A percentile compares a stretch with the other conserved stretches of the same genome.
Conservation (phyloP, 92 coral and sea anemone species). For the Montipora capitata region DNA sequence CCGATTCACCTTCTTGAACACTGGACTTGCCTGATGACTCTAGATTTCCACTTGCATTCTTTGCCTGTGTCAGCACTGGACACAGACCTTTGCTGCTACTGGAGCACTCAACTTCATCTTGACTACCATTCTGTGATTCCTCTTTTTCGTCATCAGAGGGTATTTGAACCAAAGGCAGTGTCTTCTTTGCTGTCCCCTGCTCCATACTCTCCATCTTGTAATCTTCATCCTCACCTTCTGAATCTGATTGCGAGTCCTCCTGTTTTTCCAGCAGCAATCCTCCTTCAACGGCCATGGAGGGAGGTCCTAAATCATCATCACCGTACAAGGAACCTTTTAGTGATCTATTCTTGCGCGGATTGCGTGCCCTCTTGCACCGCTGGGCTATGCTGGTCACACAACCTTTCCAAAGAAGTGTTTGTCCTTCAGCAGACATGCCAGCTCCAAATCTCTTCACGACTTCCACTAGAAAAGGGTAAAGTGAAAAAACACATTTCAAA, state of each 20-base stretch:
- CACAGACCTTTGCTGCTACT: background rate
- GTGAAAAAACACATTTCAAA: no score
- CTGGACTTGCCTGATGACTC: constrained; percentile 10
- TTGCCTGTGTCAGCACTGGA: background rate
- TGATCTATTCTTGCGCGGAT: constrained; percentile 43
- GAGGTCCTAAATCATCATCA: constrained; percentile 17
- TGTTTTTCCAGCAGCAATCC: background rate
- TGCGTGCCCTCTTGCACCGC: constrained; percentile 69
- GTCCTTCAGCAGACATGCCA: constrained; percentile 38
- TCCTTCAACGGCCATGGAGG: constrained; percentile 40
- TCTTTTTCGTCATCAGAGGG: constrained; percentile 32
- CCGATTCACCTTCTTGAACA: background rate
- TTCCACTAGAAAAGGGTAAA: constrained; percentile 38
- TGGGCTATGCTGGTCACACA: constrained; percentile 76
- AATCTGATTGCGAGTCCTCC: constrained; percentile 25
- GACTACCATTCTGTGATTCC: background rate
- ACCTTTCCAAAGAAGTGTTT: constrained; percentile 69
- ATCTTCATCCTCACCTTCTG: constrained; percentile 18
- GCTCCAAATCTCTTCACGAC: constrained; percentile 62
- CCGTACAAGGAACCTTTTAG: background rate
- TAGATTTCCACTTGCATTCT: background rate
- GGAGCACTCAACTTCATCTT: background rate
- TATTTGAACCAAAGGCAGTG: constrained; percentile 22
- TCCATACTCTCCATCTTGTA: background rate
- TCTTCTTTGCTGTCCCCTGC: background rate